Percentiles rank a stretch among this genome's conserved stretches.
Evolutionary conservation across 2,797 vertebrate genomes (phyloP).

Genomic region (Ctenochaetus hawaiiensis): DNA sequence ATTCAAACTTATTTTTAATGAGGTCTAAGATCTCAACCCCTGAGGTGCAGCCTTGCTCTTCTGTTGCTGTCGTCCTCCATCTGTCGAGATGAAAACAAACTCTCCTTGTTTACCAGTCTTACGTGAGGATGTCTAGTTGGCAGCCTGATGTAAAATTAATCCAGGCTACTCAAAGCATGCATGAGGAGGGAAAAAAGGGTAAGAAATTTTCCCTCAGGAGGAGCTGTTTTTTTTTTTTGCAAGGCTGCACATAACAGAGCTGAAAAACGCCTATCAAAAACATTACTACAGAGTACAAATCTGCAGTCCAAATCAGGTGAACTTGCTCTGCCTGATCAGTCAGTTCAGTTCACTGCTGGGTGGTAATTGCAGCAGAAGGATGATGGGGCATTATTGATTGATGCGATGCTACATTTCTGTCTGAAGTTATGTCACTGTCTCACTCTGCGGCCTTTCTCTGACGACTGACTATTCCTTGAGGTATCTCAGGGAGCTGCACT

Average conservation of each 20-base stretch:
- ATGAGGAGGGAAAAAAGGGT: slow-evolving; percentile 4
- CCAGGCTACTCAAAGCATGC: slow-evolving; percentile 39
- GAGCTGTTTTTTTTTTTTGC: slow-evolving; percentile 18
- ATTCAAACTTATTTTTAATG: slow-evolving; percentile 61
- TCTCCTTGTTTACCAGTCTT: slow-evolving; percentile 66
- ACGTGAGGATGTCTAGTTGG: slow-evolving; percentile 48
- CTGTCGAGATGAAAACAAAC: slow-evolving; percentile 70
- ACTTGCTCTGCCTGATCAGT: slow-evolving; percentile 14
- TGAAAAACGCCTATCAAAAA: slow-evolving; percentile 30
- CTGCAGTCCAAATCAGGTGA: slow-evolving; percentile 32
- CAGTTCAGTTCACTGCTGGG: slow-evolving; percentile 15
- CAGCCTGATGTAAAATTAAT: slow-evolving; percentile 68
- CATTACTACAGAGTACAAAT: not conserved
- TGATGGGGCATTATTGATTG: slow-evolving; percentile 56
- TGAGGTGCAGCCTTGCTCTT: slow-evolving; percentile 54
- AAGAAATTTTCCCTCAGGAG: slow-evolving; percentile 33
- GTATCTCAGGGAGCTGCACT: slow-evolving; percentile 52
- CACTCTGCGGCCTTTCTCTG: slow-evolving; percentile 62
- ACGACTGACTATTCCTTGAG: slow-evolving; percentile 61
- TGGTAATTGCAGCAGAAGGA: slow-evolving; percentile 35
- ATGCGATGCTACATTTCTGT: slow-evolving; percentile 56
- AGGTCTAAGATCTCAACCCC: slow-evolving; percentile 71
- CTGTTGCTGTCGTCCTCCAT: slow-evolving; percentile 60
- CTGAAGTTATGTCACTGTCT: slow-evolving; percentile 67
- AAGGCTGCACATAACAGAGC: slow-evolving; percentile 4